phyloP scores from a whole-genome alignment of 2,888 invertebrate species.

The Nomada fucata region DNA sequence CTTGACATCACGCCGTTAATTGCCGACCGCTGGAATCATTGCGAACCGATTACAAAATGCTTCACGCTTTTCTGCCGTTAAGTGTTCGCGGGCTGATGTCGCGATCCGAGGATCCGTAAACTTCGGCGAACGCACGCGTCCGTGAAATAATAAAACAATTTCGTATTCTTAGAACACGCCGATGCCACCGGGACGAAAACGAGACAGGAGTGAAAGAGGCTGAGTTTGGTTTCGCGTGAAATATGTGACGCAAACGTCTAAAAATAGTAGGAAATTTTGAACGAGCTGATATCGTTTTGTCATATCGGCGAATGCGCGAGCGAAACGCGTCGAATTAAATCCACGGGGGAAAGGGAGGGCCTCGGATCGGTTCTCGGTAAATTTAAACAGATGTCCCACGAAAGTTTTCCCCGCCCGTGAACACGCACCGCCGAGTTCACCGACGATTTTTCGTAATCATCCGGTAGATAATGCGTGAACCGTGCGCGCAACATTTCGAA shows the following conservation, averaged over 20 bases:
- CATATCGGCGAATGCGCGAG: background rate
- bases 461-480: conserved; percentile 39
- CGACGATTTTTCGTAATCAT: conserved; percentile 29
- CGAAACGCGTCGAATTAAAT: conserved; percentile 24
- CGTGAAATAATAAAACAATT: no score
- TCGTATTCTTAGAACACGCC: no score
- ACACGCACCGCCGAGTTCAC: conserved; percentile 7
- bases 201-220: background rate
- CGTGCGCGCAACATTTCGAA: conserved; percentile 41
- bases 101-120: no score
- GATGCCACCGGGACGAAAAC: no score
- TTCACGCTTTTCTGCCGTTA: no score
- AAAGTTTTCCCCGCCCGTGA: conserved; percentile 1
- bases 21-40: no score
- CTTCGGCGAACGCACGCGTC: no score
- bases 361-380: conserved; percentile 21
- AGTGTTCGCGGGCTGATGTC: no score
- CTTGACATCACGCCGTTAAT: no score
- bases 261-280: background rate
- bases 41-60: no score
- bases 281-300: background rate
- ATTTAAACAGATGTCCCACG: conserved; percentile 44
- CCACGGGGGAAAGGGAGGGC: background rate
- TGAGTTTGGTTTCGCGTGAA: background rate
- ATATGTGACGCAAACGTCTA: background rate